Percentiles rank a stretch among this genome's conserved stretches.
Conservation (phyloP, 92 coral and sea anemone species). For the Epizoanthus stellaris region DNA sequence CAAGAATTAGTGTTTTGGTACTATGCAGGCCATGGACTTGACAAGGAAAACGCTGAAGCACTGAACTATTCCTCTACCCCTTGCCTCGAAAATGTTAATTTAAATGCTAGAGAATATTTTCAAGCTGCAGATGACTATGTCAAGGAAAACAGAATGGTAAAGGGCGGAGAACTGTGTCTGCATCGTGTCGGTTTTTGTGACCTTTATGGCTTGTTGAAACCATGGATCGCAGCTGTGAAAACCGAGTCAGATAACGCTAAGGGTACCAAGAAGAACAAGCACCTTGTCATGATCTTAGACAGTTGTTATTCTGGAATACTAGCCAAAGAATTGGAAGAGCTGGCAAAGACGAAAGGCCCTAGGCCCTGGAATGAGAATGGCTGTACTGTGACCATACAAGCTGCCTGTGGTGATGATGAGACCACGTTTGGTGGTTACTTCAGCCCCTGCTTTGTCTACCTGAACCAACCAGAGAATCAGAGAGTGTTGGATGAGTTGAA, state of each 20-base stretch:
- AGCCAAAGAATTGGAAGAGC: neutral
- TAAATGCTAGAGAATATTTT: neutral
- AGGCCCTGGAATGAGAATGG: conserved; percentile 41
- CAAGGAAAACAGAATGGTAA: conserved; percentile 36
- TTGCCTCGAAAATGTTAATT: neutral
- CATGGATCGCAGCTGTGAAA: conserved; percentile 66
- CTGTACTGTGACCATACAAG: conserved; percentile 65
- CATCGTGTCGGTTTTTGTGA: conserved; percentile 68
- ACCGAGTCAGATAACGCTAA: conserved; percentile 20
- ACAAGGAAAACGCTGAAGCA: conserved; percentile 9
- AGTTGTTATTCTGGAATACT: conserved; percentile 73
- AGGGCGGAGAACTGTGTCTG: conserved; percentile 74
- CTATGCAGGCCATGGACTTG: conserved; percentile 74
- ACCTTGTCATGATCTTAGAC: conserved; percentile 65
- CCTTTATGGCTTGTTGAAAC: conserved; percentile 62
- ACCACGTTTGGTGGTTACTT: conserved; percentile 63
- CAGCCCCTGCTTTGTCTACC: conserved; percentile 62
- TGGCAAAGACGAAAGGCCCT: neutral
- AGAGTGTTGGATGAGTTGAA: conserved; percentile 29
- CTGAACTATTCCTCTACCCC: conserved; percentile 27
- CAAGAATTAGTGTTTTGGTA: conserved; percentile 63
- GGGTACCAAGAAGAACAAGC: conserved; percentile 55
- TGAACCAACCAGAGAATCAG: conserved; percentile 52
- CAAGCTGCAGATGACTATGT: conserved; percentile 29
- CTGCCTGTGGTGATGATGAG: conserved; percentile 68